These are phyloP conservation scores for Eupeodes corollae DNA, from an alignment of 1,140 invertebrate species.

Conservation along the genomic window DNA sequence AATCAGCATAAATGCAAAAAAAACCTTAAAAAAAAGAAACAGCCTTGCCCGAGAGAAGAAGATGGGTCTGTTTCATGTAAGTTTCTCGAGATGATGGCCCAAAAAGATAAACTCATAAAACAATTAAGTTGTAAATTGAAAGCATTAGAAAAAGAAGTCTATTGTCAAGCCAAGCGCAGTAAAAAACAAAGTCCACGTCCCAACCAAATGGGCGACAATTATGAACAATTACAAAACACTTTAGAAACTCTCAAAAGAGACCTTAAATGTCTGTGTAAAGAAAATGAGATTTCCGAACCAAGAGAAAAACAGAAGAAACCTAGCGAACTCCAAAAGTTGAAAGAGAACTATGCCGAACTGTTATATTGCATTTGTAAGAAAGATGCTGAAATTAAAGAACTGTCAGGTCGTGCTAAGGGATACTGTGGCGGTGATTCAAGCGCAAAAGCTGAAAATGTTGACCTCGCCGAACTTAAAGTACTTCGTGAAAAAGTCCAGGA, in stretches of 20 bases:
- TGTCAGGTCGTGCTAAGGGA: slow-evolving; percentile 21
- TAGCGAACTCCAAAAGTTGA: slow-evolving; percentile 28
- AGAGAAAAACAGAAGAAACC: slow-evolving; percentile 24
- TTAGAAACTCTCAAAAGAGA: not conserved
- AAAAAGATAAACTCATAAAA: no score
- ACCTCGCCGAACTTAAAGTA: slow-evolving; percentile 25
- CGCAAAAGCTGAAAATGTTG: slow-evolving; percentile 11
- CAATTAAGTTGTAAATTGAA: no score
- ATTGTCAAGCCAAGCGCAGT: no score
- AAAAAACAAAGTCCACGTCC: no score
- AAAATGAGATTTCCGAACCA: slow-evolving; percentile 20
- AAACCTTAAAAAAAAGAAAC: no score
- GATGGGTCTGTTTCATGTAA: no score
- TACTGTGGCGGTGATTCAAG: slow-evolving; percentile 12
- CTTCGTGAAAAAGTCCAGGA: slow-evolving; percentile 25
- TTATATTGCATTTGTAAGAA: slow-evolving; percentile 28
- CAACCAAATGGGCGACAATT: no score
- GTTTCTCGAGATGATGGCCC: no score
- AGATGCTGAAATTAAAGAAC: slow-evolving; percentile 29
- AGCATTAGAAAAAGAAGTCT: no score
- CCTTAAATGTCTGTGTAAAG: not conserved
- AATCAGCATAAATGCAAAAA: no score
- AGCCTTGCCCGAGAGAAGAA: no score
- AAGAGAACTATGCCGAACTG: slow-evolving; percentile 30
- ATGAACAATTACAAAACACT: no score